Base-by-base conservation (phyloP, 2,797 vertebrate species). In the Chaunax sp. region DNA sequence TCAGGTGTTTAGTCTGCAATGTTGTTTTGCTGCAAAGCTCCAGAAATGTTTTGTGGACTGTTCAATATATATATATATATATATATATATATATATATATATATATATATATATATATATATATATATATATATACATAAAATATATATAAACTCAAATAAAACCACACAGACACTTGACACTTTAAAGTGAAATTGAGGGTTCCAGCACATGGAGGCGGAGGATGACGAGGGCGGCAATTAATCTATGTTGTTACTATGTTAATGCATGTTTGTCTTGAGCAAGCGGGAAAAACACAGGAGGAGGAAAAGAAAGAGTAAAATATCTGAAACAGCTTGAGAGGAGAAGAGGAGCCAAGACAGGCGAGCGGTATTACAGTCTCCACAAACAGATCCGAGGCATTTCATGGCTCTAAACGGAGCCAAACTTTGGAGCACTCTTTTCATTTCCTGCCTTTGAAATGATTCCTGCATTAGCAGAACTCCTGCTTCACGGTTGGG, bases 401-500 rank as follows among this genome's bases (percentile, higher is more conserved):
- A 22, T 75, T 71, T 71, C 62, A 58, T 69, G n/a, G 23, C 55
- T 72, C 58, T 70, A 66, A 84, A 82, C 75, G 51, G 73, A 65
- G 37, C 28, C 11, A 74, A 78, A 90, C 72, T 75, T 90, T 75
- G 83, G 71, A 87, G 66, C 68, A 22, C 63, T 55, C 55, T 72
- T 85, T 83, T 90, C 64, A 83, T 86, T 80, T 72, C 2, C 25
- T 33, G 56, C 77, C 85, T 90, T 87, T 84, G 75, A 87, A 92
- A 88, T 89, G 85, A 90, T 85, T 90, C 88, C 87, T 86, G 85
- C 80, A 82, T 85, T 86, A 84, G 83, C 89, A 88, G 74, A 90
- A 88, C 69, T 76, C 56, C 68, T 44, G 75, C 80, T 83, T 87
- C 49, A 70, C 14, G 28, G 61, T 80, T 83, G 77, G n/a, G 71